A percentile compares a stretch with the other conserved stretches of the same genome.
These are phyloP conservation scores for Diplosoma virens DNA, from an alignment of 23 tunicate genomes.

Conservation along the genomic window DNA sequence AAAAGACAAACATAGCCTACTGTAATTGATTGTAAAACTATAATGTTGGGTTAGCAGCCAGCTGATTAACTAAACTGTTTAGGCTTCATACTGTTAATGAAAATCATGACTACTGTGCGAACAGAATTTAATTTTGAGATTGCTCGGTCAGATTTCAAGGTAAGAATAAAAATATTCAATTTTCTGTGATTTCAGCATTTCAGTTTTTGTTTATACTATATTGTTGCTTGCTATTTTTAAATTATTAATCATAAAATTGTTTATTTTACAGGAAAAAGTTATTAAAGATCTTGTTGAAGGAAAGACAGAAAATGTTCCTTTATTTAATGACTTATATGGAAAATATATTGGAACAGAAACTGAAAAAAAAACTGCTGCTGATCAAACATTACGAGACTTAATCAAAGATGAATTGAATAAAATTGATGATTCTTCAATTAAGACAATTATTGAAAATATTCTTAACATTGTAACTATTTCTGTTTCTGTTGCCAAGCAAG, in stretches of 20 bases:
- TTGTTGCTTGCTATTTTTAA: not conserved
- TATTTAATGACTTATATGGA: constrained; percentile 32
- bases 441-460: constrained; percentile 15
- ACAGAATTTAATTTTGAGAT: constrained; percentile 6
- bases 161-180: not conserved
- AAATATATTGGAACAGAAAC: constrained; percentile 69
- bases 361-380: constrained; percentile 82
- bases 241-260: not conserved
- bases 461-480: constrained; percentile 48
- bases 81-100: too few species aligned
- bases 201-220: not conserved
- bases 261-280: constrained; percentile 15
- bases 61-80: too few species aligned
- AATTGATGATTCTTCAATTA: not conserved
- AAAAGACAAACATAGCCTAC: too few species aligned
- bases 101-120: not conserved
- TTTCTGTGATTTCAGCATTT: not conserved
- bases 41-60: too few species aligned
- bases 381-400: constrained; percentile 67
- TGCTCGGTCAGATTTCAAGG: constrained; percentile 17
- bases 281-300: constrained; percentile 22
- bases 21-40: too few species aligned
- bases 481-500: constrained; percentile 82
- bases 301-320: constrained; percentile 6
- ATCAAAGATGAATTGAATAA: constrained; percentile 36